Base-by-base conservation (phyloP, 23 tunicate genomes). In the Clavelina lepadiformis region DNA sequence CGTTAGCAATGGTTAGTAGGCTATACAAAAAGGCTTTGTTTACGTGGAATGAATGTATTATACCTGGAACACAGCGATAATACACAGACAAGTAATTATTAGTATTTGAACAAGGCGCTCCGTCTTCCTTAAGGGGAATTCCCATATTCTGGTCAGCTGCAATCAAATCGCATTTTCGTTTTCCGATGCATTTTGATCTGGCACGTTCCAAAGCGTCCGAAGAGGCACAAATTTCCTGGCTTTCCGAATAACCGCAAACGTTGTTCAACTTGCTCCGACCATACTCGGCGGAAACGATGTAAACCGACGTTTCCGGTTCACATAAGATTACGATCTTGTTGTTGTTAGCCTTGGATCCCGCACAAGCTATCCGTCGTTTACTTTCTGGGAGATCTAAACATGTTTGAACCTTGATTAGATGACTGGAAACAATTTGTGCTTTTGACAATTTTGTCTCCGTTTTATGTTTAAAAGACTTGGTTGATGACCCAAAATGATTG, bases 1-100 rank as follows among this genome's bases (percentile, higher is more conserved):
- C n/a, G n/a, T n/a, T n/a, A n/a, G n/a, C n/a, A n/a, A n/a, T n/a
- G n/a, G n/a, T n/a, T n/a, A n/a, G n/a, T n/a, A n/a, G n/a, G n/a
- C n/a, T n/a, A n/a, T n/a, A n/a, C n/a, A n/a, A n/a, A n/a, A n/a
- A n/a, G n/a, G n/a, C n/a, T n/a, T n/a, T n/a, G n/a, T n/a, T n/a
- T n/a, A n/a, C n/a, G n/a, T n/a, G n/a, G 11, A 11, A 11, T 11
- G 49, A 41, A 41, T 41, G 49, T 41, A n/a, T 5, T 41, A 24
- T 33, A 70, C 76, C 76, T 36, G 61, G 61, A 5, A 70, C 5
- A 52, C 76, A 70, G 28, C 56, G 46, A 30, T 70, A 70, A 1
- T 33, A 51, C 6, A 70, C 29, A 1, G 30, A 20, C 76, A 70
- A 34, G 30, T 55, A 56, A 1, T 70, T 37, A 8, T 22, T 38